Evolutionary conservation across 2,797 vertebrate species (phyloP), one percentile per base, ranked within the genome.

Genomic region (Distichodus sexfasciatus): DNA sequence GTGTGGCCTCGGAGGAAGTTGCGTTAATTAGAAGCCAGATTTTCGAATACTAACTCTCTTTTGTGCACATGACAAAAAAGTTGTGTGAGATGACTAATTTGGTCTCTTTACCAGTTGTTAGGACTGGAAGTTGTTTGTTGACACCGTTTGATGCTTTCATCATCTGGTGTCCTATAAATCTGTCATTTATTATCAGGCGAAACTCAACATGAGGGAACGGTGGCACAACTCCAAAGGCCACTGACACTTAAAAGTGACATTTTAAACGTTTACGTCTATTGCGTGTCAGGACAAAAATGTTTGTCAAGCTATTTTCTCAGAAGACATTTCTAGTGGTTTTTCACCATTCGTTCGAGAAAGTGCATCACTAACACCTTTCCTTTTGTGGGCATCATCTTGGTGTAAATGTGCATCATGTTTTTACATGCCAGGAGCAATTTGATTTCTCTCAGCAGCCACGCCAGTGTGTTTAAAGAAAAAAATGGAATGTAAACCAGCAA

Each of bases 21-120:
- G 17, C 41, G 50, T 33, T 69, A 59, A 75, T 74, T 71, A 4
- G 61, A 29, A 15, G 7, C 26, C 48, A 74, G 61, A 71, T 66
- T 44, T 19, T 63, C 36, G 62, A 72, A 60, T 3, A n/a, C 2
- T 26, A 14, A 24, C 23, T 35, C 15, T 61, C 1, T 43, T 14
- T 57, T 47, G 33, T 68, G 15, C 57, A 17, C 74, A 74, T 71
- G 60, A 44, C 2, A 47, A 79, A 84, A 85, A 43, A 81, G 24
- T 48, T 74, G 28, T 69, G 28, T 19, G 10, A 26, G 11, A 63
- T 28, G 28, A 41, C 10, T 79, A 40, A 54, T 62, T n/a, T 66
- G 40, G 51, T 6, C 1, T 36, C 8, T 41, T 41, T 41, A 51
- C 35, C 21, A 72, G 61, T 29, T 51, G 21, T 33, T 47, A 40